Evolutionary conservation across 2,113 vertebrate genomes (phyloP).

Genomic region (Xenopus laevis): DNA sequence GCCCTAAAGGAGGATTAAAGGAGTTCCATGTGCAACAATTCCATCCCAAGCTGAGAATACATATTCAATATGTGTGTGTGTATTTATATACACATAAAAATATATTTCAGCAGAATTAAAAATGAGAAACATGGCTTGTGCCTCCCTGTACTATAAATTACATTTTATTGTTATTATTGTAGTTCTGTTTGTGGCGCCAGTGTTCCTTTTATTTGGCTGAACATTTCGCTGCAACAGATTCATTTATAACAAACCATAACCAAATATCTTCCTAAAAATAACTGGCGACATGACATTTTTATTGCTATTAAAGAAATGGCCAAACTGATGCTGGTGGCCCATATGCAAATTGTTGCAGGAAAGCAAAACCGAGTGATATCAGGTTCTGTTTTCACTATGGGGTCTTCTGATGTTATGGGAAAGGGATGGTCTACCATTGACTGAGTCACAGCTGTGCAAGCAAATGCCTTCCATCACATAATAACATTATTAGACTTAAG

Average conservation of each 20-base stretch:
- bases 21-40: too few relatives aligned
- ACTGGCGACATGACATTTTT: constrained; percentile 36
- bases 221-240: constrained; percentile 32
- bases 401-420: not conserved
- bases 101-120: not conserved
- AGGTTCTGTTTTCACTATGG: not conserved
- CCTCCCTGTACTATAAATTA: not conserved
- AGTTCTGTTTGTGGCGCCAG: constrained; percentile 9
- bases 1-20: too few relatives aligned
- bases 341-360: not conserved
- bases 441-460: not conserved
- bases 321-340: not conserved
- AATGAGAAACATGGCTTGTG: too few relatives aligned
- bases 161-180: not conserved
- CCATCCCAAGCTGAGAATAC: too few relatives aligned
- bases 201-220: constrained; percentile 36
- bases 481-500: too few relatives aligned
- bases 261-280: constrained; percentile 28
- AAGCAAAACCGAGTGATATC: not conserved
- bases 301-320: constrained; percentile 5
- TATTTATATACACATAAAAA: too few relatives aligned
- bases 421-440: not conserved
- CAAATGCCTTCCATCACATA: not conserved
- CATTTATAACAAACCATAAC: constrained; percentile 33
- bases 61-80: too few relatives aligned